phyloP scores from a whole-genome alignment of 2,888 invertebrate species.

The Hemistola chrysoprasaria region DNA sequence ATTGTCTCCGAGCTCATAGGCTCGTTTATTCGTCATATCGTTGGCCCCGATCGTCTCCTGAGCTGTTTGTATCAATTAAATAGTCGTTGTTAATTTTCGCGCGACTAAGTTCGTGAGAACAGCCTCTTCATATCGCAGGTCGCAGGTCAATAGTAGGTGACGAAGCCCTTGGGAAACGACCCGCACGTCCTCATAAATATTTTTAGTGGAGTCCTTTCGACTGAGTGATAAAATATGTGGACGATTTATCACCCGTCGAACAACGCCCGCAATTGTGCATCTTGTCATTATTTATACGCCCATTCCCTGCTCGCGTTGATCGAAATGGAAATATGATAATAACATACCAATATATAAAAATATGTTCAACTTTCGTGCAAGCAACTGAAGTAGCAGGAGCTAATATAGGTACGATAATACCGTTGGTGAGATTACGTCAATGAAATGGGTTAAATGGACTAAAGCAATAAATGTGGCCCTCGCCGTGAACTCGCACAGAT shows the following conservation, averaged over 20 bases:
- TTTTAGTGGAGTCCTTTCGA: constrained; percentile 4
- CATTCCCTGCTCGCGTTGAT: constrained; percentile 9
- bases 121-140: constrained; percentile 40
- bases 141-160: constrained; percentile 37
- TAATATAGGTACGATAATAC: constrained; percentile 40
- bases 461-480: constrained; percentile 69
- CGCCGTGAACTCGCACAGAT: constrained; percentile 65
- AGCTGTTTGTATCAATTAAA: constrained; percentile 73
- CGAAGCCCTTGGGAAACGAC: constrained; percentile 31
- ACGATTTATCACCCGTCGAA: constrained; percentile 11
- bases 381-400: constrained; percentile 1
- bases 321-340: constrained; percentile 1
- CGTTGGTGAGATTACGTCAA: constrained; percentile 61
- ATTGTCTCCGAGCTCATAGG: constrained; percentile 26
- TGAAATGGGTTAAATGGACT: constrained; percentile 71
- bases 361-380: constrained; percentile 7
- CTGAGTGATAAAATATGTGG: constrained; percentile 7
- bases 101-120: constrained; percentile 60
- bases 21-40: constrained; percentile 25
- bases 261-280: constrained; percentile 16
- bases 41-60: constrained; percentile 25
- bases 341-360: constrained; percentile 1
- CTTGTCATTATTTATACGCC: constrained; percentile 15
- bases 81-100: constrained; percentile 67
- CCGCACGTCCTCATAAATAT: constrained; percentile 13